Evolutionary conservation across 1,140 invertebrate species (phyloP).

Genomic region (Calliopsis andreniformis): DNA sequence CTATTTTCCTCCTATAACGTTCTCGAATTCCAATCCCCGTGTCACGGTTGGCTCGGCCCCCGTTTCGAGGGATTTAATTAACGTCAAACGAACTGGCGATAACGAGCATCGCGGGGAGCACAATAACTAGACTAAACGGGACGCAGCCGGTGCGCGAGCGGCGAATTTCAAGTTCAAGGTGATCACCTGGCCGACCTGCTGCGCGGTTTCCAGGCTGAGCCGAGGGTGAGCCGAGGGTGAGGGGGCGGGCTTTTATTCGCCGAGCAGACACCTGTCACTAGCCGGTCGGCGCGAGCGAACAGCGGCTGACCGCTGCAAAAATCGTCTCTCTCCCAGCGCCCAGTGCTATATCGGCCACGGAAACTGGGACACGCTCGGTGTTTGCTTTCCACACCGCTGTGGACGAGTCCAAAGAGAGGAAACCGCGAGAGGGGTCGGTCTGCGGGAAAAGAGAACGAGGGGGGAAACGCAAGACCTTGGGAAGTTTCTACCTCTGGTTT

Average conservation of each 20-base stretch:
- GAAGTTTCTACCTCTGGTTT: neutral
- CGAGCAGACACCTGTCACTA: conserved; percentile 39
- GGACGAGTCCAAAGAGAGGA: neutral
- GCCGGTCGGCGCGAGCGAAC: neutral
- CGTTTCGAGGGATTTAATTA: conserved; percentile 51
- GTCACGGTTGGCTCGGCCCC: neutral
- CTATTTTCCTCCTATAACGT: conserved; percentile 10
- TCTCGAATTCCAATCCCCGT: conserved; percentile 12
- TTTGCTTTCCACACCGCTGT: conserved; percentile 27
- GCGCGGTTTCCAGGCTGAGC: neutral
- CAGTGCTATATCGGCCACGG: conserved; percentile 14
- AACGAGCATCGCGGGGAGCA: conserved; percentile 32
- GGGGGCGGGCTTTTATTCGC: too few relatives aligned
- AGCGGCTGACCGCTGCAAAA: neutral
- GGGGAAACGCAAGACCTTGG: neutral
- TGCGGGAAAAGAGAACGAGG: neutral
- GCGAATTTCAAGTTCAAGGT: conserved; percentile 53
- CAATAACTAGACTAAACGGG: conserved; percentile 33
- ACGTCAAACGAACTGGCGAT: conserved; percentile 44
- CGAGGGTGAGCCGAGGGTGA: too few relatives aligned
- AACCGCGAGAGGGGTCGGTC: neutral
- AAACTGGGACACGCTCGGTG: conserved; percentile 44
- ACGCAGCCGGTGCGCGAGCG: neutral
- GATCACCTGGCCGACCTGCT: neutral
- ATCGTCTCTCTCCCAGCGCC: conserved; percentile 24